Base-by-base conservation (phyloP, 2,113 vertebrate species). In the Tenebrosternarchus preto region DNA sequence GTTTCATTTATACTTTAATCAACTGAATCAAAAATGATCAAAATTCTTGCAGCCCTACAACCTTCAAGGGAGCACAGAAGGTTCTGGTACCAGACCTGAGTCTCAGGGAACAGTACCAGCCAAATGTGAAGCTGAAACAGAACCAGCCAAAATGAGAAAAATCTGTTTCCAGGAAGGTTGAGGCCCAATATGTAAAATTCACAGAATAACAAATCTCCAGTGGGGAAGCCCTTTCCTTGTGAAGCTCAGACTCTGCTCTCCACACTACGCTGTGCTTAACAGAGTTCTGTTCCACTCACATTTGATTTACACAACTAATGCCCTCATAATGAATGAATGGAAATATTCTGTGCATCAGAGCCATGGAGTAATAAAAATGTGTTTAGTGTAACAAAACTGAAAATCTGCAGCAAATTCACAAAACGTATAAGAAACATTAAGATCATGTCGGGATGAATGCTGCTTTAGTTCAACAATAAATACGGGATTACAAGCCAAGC, bases 211-310 rank as follows among this genome's bases (percentile, higher is more conserved):
- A 46, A 36, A 55, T 31, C 46, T 60, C 50, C 29, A 56, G 17
- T 8, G 36, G 73, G 22, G 76, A 4, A 73, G 25, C 31, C 16
- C 0, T 20, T 50, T 50, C 36, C 46, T 60, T n/a, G 9, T 9
- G 60, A 60, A 73, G 36, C 78, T 77, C 55, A 12, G 24, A n/a
- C n/a, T n/a, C n/a, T 53, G 80, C 53, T 69, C 68, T 55, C 74
- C 50, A 25, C 69, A n/a, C 76, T 70, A 76, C 69, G 75, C 16
- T 11, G 29, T 17, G 39, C 63, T 46, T 69, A 75, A 80, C 50
- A 75, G 66, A 57, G 46, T 55, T 57, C 29, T 70, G 63, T 29
- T 68, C 63, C 36, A 61, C 16, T 22, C 16, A 33, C 68, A 39
- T 73, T 36, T 5, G n/a, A 70, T 78, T 72, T 56, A 15, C n/a